Base-by-base conservation (phyloP, 2,888 invertebrate species). In the Odontothrips loti region DNA sequence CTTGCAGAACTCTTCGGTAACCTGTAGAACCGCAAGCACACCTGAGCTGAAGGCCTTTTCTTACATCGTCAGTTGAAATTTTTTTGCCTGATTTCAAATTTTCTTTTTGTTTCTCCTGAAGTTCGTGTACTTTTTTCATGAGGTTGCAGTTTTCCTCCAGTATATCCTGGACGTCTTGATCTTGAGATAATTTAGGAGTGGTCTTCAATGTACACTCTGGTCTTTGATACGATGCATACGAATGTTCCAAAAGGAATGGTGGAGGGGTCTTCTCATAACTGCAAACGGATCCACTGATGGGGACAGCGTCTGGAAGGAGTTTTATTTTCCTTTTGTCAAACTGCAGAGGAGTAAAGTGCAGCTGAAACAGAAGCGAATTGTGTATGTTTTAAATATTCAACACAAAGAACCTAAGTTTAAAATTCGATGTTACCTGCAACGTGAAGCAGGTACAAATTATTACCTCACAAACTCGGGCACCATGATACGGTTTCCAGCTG, bases 11-110 rank as follows among this genome's bases (percentile, higher is more conserved):
- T 63, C n/a, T n/a, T n/a, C 9, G 17, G 63, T 63, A 63, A 2
- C 63, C 63, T n/a, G 20, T 63, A n/a, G 63, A 63, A 63, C n/a
- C n/a, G n/a, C 63, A 63, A n/a, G 63, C 63, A 63, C 17, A 63
- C n/a, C n/a, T 63, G 9, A n/a, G 9, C 63, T 63, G 63, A n/a
- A 63, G n/a, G n/a, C 63, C 63, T 63, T n/a, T n/a, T 63, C n/a
- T 17, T 1, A 63, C n/a, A 63, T 63, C 63, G 9, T 63, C 63
- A 17, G 63, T n/a, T 17, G n/a, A n/a, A 63, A 63, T n/a, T 63
- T 63, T 63, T n/a, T 63, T 63, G 20, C n/a, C n/a, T 20, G 8
- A n/a, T n/a, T 63, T 63, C n/a, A n/a, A n/a, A 63, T 63, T 63
- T n/a, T 63, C 63, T 63, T 63, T 63, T 9, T 63, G 17, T n/a